Percentiles rank a stretch among this genome's conserved stretches.
phyloP scores from a whole-genome alignment of 1,140 invertebrate species.

The Drosophila guanche region DNA sequence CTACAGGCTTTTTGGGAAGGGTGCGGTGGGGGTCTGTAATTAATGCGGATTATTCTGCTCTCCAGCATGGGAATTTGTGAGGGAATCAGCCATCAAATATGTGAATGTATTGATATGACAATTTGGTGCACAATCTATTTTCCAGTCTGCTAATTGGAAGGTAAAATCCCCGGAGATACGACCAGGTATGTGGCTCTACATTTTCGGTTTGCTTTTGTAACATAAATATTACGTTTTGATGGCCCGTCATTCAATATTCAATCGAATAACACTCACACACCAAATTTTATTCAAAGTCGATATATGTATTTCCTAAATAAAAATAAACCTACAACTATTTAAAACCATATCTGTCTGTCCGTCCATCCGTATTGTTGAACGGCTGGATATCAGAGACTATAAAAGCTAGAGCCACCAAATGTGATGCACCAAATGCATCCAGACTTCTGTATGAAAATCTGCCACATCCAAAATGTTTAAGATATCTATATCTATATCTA shows the following conservation, averaged over 20 bases:
- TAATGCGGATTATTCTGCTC: conserved; percentile 41
- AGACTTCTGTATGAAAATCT: no score
- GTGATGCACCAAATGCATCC: no score
- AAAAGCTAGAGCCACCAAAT: no score
- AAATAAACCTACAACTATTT: no score
- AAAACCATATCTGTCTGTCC: no score
- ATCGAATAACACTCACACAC: not conserved
- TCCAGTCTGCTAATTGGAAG: conserved; percentile 46
- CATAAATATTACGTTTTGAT: conserved; percentile 20
- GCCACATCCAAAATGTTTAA: no score
- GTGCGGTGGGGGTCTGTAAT: conserved; percentile 37
- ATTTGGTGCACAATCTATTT: conserved; percentile 44
- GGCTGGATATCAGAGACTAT: no score
- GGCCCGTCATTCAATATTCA: not conserved
- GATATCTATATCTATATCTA: no score
- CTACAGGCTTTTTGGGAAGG: conserved; percentile 27
- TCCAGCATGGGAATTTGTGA: conserved; percentile 25
- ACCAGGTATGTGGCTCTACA: not conserved
- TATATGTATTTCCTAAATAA: no score
- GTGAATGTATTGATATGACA: conserved; percentile 56
- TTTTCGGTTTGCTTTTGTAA: not conserved
- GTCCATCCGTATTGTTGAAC: no score
- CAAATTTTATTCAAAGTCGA: not conserved
- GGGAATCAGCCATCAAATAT: conserved; percentile 30
- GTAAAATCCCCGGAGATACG: conserved; percentile 26